Evolutionary conservation across 2,888 invertebrate species (phyloP).

Genomic region (Andrena haemorrhoa): DNA sequence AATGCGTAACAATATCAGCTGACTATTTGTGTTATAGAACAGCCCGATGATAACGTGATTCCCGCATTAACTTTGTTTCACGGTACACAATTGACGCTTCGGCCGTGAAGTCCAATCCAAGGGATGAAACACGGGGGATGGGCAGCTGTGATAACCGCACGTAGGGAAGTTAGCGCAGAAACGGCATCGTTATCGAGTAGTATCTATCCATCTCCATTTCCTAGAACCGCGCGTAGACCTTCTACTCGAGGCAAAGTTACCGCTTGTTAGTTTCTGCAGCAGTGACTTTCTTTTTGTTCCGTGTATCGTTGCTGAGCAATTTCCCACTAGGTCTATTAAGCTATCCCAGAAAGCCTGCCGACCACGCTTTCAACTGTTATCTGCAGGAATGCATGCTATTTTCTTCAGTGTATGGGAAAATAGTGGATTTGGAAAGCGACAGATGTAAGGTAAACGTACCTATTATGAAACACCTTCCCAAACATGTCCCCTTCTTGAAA

Average conservation of each 20-base stretch:
- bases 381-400: background rate
- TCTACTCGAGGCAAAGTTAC: conserved; percentile 37
- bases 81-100: conserved; percentile 31
- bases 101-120: conserved; percentile 28
- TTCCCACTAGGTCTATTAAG: background rate
- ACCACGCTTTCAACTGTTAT: background rate
- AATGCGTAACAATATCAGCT: too few relatives aligned
- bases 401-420: background rate
- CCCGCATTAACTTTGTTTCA: background rate
- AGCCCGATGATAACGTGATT: background rate
- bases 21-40: background rate
- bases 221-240: conserved; percentile 26
- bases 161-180: conserved; percentile 51
- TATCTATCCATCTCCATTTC: conserved; percentile 61
- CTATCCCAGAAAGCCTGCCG: background rate
- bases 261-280: conserved; percentile 49
- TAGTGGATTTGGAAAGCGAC: background rate
- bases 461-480: too few relatives aligned
- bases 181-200: conserved; percentile 58
- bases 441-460: too few relatives aligned
- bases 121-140: conserved; percentile 26
- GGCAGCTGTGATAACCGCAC: conserved; percentile 51
- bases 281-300: conserved; percentile 31
- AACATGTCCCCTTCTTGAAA: too few relatives aligned
- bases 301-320: background rate